phyloP scores from a whole-genome alignment of 2,113 vertebrate species.

The Xenotilapia flavipinnis region DNA sequence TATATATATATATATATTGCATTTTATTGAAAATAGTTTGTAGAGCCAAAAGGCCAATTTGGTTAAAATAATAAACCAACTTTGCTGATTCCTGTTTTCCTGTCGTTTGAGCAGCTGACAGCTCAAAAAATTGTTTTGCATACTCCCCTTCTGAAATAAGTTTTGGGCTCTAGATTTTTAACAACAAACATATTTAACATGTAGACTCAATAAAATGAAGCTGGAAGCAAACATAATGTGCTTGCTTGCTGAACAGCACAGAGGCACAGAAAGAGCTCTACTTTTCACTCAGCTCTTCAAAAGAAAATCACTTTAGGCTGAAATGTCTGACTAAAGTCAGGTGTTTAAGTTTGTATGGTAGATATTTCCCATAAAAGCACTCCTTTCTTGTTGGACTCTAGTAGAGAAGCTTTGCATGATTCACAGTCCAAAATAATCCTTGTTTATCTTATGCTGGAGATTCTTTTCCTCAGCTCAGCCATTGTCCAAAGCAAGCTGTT shows the following conservation, averaged over 20 bases:
- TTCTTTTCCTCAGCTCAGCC: neutral
- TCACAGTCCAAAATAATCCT: neutral
- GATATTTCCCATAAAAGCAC: neutral
- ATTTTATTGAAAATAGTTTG: neutral
- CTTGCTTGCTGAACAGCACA: neutral
- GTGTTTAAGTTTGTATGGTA: neutral
- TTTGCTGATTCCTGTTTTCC: neutral
- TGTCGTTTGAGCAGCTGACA: neutral
- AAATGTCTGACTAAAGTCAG: neutral
- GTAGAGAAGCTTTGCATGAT: neutral
- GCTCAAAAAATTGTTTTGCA: neutral
- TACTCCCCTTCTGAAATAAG: neutral
- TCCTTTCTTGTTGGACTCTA: neutral
- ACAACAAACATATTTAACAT: neutral
- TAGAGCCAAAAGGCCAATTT: neutral
- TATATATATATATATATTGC: neutral
- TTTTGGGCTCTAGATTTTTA: neutral
- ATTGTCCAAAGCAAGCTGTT: neutral
- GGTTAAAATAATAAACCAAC: neutral
- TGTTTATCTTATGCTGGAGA: neutral
- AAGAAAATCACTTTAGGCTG: neutral
- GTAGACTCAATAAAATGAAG: neutral
- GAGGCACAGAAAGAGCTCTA: neutral
- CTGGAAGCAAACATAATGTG: neutral
- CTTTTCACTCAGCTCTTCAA: neutral